Conservation (phyloP, 2,797 vertebrate genomes). For the Brachymystax lenok region DNA sequence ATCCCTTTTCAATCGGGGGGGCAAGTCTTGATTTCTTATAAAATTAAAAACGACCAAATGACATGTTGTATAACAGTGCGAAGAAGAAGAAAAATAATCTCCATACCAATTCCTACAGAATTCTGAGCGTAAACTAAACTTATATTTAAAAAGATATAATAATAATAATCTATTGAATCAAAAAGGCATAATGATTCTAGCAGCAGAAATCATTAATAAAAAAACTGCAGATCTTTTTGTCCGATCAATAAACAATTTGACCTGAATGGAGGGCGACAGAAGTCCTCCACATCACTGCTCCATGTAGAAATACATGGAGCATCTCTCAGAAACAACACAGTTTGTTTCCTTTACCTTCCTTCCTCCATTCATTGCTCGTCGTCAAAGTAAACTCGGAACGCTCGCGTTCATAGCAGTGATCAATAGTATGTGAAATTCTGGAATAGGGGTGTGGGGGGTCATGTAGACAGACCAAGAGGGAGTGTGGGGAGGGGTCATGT, state of each 20-base stretch:
- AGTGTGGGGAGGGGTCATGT: no score
- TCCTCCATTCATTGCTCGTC: background rate
- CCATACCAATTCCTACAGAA: no score
- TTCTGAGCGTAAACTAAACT: no score
- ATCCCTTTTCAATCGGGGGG: slow-evolving; percentile 41
- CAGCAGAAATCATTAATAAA: background rate
- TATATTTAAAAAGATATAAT: background rate
- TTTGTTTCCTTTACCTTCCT: background rate
- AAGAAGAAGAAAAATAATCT: no score
- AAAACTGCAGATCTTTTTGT: slow-evolving; percentile 4
- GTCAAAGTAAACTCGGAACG: background rate
- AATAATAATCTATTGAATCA: background rate
- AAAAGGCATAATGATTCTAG: background rate
- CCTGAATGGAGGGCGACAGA: background rate
- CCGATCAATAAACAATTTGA: slow-evolving; percentile 27
- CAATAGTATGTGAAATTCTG: slow-evolving; percentile 1
- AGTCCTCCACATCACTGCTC: slow-evolving; percentile 21
- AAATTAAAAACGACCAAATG: background rate
- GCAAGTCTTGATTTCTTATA: background rate
- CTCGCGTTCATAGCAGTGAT: background rate
- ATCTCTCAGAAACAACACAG: slow-evolving; percentile 3
- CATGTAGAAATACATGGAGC: slow-evolving; percentile 15
- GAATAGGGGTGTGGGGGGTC: no score
- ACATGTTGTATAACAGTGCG: background rate
- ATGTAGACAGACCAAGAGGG: no score